These are phyloP conservation scores for Tupaia chinensis DNA, from an alignment of 2,113 vertebrate genomes.

Conservation along the genomic window DNA sequence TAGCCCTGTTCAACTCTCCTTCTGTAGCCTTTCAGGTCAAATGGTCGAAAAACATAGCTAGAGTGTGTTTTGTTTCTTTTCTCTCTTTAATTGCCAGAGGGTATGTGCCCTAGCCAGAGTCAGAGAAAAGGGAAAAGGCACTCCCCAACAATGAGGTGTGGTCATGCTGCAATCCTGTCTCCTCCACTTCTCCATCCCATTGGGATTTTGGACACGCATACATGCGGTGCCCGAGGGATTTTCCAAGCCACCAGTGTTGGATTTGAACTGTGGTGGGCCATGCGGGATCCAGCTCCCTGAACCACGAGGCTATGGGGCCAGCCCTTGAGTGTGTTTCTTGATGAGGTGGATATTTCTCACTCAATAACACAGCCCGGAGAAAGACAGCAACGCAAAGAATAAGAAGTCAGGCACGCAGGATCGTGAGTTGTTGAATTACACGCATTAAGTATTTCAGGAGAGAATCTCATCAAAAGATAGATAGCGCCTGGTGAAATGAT, in stretches of 20 bases:
- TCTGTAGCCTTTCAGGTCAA: conserved; percentile 82
- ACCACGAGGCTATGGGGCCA: too few species aligned
- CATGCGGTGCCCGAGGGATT: too few species aligned
- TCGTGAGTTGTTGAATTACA: conserved; percentile 71
- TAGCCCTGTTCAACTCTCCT: conserved; percentile 74
- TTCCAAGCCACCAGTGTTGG: too few species aligned
- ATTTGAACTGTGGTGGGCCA: too few species aligned
- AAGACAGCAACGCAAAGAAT: not conserved
- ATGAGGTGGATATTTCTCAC: conserved; percentile 60
- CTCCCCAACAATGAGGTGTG: too few species aligned
- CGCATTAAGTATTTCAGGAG: conserved; percentile 21
- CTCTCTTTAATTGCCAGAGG: too few species aligned
- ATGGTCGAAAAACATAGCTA: conserved; percentile 53
- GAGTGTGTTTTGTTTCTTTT: conserved; percentile 63
- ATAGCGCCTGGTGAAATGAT: conserved; percentile 72
- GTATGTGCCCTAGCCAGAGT: too few species aligned
- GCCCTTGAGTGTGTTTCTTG: conserved; percentile 72
- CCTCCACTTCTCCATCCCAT: too few species aligned
- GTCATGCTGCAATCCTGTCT: too few species aligned
- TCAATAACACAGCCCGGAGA: conserved; percentile 65
- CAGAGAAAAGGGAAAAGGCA: too few species aligned
- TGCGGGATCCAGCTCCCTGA: too few species aligned
- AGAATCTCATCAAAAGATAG: conserved; percentile 73
- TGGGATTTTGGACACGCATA: too few species aligned
- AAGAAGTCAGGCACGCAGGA: conserved; percentile 52